These are phyloP conservation scores for Hydractinia symbiolongicarpus DNA, from an alignment of 30 jellyfish, hydroid and myxozoan genomes.

Conservation along the genomic window DNA sequence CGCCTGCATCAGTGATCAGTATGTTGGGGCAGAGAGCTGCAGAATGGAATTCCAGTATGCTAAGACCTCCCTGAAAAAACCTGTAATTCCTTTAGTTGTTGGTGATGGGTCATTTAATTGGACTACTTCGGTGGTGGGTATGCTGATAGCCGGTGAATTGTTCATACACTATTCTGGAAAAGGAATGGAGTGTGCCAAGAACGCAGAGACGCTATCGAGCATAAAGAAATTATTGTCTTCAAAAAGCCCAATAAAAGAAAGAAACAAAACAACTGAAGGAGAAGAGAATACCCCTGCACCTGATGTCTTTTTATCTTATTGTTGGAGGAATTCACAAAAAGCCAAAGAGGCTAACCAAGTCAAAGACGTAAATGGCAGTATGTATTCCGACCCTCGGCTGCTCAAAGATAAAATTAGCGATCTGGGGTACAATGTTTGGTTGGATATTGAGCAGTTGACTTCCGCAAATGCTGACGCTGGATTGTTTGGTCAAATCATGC, in stretches of 20 bases:
- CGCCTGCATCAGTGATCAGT: slow-evolving; percentile 83
- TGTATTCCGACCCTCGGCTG: slow-evolving; percentile 64
- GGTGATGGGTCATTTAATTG: slow-evolving; percentile 67
- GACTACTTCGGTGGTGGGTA: slow-evolving; percentile 65
- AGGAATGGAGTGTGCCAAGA: slow-evolving; percentile 34
- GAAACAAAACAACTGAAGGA: background rate
- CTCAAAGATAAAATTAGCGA: slow-evolving; percentile 38
- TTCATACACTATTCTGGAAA: slow-evolving; percentile 59
- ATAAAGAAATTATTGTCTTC: background rate
- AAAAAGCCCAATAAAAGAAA: background rate
- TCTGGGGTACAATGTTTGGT: slow-evolving; percentile 55
- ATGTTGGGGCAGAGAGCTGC: slow-evolving; percentile 53
- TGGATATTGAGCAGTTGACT: slow-evolving; percentile 54
- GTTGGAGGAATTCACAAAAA: slow-evolving; percentile 60
- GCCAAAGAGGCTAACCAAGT: slow-evolving; percentile 49
- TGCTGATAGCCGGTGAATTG: slow-evolving; percentile 69
- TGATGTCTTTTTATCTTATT: slow-evolving; percentile 63
- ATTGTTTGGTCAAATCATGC: slow-evolving; percentile 55
- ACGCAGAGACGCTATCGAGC: slow-evolving; percentile 22
- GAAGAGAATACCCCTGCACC: slow-evolving; percentile 34
- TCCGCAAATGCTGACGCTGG: slow-evolving; percentile 64
- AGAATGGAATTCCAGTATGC: slow-evolving; percentile 76
- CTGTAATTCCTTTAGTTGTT: slow-evolving; percentile 62
- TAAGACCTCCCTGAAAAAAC: slow-evolving; percentile 49
- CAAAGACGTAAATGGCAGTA: slow-evolving; percentile 22